These are phyloP conservation scores for Drosophila basisetae DNA, from an alignment of 2,888 invertebrate genomes.

Conservation along the genomic window DNA sequence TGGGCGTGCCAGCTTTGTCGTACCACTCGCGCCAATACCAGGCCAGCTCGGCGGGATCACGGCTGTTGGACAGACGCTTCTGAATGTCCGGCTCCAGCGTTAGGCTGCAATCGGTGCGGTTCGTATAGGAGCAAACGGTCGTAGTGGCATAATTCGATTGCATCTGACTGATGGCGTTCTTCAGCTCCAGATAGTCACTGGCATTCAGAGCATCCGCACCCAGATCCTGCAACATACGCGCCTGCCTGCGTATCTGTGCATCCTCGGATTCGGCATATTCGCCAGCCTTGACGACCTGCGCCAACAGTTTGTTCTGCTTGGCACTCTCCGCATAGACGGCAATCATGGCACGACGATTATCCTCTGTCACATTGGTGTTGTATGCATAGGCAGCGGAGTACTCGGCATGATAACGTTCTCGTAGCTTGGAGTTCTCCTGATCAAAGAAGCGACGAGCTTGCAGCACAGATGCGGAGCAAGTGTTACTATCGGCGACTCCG, in stretches of 20 bases:
- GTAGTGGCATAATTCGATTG: constrained; percentile 91
- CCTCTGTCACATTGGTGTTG: constrained; percentile 91
- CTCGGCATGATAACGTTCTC: constrained; percentile 87
- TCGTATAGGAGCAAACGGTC: constrained; percentile 90
- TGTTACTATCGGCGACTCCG: constrained; percentile 27
- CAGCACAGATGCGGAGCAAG: constrained; percentile 80
- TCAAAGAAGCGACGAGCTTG: constrained; percentile 88
- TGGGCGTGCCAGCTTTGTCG: constrained; percentile 89
- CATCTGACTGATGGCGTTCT: constrained; percentile 90
- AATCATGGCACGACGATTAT: constrained; percentile 87
- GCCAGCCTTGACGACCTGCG: constrained; percentile 85
- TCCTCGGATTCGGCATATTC: constrained; percentile 90
- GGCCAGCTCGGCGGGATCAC: constrained; percentile 91
- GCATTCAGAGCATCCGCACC: constrained; percentile 90
- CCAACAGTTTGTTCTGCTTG: constrained; percentile 79
- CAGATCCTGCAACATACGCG: constrained; percentile 89
- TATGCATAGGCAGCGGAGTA: constrained; percentile 88
- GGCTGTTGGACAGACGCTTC: constrained; percentile 89
- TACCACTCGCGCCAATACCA: constrained; percentile 94
- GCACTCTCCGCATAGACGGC: constrained; percentile 75
- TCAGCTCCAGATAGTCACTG: constrained; percentile 87
- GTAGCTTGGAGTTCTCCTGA: constrained; percentile 87
- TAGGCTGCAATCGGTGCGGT: constrained; percentile 88
- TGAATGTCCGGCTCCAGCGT: constrained; percentile 88
- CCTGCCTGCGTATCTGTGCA: constrained; percentile 89